Evolutionary conservation across 2,113 vertebrate species (phyloP), one percentile per base, ranked within the genome.

Genomic region (Thamnophis sirtalis): DNA sequence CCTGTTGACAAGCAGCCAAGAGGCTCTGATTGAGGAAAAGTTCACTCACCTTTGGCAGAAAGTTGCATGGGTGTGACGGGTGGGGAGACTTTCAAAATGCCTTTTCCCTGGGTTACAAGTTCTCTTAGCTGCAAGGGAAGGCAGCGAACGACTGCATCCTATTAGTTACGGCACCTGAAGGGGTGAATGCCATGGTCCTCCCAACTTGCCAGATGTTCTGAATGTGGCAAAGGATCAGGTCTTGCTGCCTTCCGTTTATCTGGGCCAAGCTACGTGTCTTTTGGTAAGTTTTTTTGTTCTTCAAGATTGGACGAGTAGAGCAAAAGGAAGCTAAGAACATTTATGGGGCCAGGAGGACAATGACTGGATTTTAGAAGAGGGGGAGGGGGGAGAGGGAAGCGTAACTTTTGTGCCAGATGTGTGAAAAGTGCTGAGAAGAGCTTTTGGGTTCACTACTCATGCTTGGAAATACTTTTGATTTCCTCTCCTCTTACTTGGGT

Each of bases 21-120:
- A 5, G 43, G 93, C 89, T 94, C 84, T 63, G n/a, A 89, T 94
- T 93, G 89, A 89, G 91, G 88, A 91, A 93, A 90, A 96, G 97
- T 96, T 97, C 97, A 13, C 92, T 97, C 94, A 97, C 97, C 97
- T 93, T 91, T 0, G 0, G 55, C n/a, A 56, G 13, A 3, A 91
- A 84, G 93, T 86, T 89, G 93, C 28, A 19, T 93, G 96, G 95
- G 96, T n/a, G 94, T 94, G 93, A 92, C 51, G 58, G 93, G 94
- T 60, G 91, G 4, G 89, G 58, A 92, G 89, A 95, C 68, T 91
- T 80, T 88, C 58, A 90, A 94, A 55, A 87, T 94, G 85, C 93
- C 87, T 80, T 94, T 93, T 73, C 60, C n/a, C 53, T 90, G 94
- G 38, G 87, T 84, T 89, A 86, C 8, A 63, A 51, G 90, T 94